Conservation (phyloP, 2,888 invertebrate species). For the Saturnia pavonia region DNA sequence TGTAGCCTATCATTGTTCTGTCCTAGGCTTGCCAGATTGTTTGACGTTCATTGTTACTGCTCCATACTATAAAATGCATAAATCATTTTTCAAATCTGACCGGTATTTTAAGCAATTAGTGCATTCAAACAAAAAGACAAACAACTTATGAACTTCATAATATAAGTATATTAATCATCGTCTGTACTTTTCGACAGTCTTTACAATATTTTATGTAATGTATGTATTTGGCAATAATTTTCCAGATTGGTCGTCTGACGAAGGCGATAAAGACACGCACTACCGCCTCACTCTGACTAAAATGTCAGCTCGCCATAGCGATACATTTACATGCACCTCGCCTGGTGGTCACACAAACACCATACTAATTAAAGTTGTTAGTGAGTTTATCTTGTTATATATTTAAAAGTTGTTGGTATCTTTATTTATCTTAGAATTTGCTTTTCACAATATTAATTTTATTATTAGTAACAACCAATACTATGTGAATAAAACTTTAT, state of each 20-base stretch:
- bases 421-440: not conserved
- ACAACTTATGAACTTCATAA: too few species aligned
- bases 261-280: slow-evolving; percentile 89
- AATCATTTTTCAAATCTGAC: too few species aligned
- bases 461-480: not conserved
- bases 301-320: slow-evolving; percentile 91
- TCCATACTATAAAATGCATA: too few species aligned
- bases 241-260: slow-evolving; percentile 87
- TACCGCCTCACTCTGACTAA: slow-evolving; percentile 91
- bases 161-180: not conserved
- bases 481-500: not conserved
- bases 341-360: slow-evolving; percentile 91
- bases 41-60: too few species aligned
- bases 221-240: slow-evolving; percentile 24
- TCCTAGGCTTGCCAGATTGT: too few species aligned
- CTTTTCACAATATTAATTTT: not conserved
- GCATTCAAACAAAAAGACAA: too few species aligned
- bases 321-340: slow-evolving; percentile 92
- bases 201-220: not conserved
- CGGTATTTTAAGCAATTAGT: too few species aligned
- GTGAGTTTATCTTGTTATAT: slow-evolving; percentile 76
- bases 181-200: not conserved
- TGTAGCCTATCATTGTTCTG: too few species aligned
- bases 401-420: not conserved
- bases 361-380: slow-evolving; percentile 87